Percentiles rank a stretch among this genome's conserved stretches.
Evolutionary conservation across 2,113 vertebrate genomes (phyloP).

Genomic region (Campylorhamphus procurvoides): DNA sequence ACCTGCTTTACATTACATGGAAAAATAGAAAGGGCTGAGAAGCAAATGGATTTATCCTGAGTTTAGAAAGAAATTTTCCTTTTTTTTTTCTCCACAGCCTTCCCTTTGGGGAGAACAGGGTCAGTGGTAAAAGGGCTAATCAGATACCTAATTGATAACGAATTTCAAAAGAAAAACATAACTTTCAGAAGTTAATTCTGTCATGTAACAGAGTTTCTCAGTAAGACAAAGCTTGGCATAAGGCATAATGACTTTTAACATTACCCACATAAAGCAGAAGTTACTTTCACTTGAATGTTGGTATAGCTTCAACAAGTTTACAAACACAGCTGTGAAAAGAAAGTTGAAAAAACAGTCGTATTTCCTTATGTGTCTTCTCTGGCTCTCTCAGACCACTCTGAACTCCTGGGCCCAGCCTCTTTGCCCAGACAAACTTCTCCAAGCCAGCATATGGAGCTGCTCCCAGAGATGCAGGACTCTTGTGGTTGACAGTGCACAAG

Average conservation of each 20-base stretch:
- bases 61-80: background rate
- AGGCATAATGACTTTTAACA: background rate
- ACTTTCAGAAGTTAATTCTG: background rate
- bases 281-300: background rate
- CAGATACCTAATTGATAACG: accelerated
- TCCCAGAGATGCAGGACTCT: background rate
- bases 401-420: background rate
- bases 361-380: background rate
- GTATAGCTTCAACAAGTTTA: background rate
- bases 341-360: background rate
- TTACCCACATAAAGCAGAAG: background rate
- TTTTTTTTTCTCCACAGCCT: background rate
- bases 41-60: background rate
- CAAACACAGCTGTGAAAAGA: background rate
- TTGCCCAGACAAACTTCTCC: background rate
- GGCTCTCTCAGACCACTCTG: background rate
- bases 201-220: background rate
- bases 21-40: background rate
- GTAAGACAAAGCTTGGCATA: background rate
- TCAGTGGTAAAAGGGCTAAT: background rate
- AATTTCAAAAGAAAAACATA: background rate
- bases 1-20: background rate
- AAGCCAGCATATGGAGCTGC: background rate
- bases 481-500: accelerated
- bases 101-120: background rate